These are phyloP conservation scores for Drosophila baimaii DNA, from an alignment of 1,140 invertebrate species.

Conservation along the genomic window DNA sequence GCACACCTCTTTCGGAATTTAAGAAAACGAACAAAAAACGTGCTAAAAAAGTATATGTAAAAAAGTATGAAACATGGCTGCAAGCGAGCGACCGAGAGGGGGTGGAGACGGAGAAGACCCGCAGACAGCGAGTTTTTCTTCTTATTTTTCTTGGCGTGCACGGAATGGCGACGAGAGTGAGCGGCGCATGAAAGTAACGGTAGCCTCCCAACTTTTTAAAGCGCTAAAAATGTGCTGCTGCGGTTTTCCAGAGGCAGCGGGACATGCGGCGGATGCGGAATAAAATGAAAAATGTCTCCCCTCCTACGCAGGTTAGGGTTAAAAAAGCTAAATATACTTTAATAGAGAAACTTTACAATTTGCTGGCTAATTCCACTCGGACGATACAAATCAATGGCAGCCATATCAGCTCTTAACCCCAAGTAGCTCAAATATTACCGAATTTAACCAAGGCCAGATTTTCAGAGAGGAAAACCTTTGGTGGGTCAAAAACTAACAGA, in stretches of 20 bases:
- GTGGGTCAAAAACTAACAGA: conserved; percentile 2
- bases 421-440: conserved; percentile 22
- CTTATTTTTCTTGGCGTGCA: conserved; percentile 48
- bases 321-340: not conserved
- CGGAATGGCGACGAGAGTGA: conserved; percentile 67
- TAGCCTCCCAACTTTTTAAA: conserved; percentile 67
- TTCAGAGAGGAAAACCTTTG: not conserved
- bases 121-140: conserved; percentile 35
- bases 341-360: not conserved
- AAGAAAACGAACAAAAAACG: conserved; percentile 33
- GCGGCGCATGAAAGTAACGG: conserved; percentile 40
- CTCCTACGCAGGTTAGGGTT: conserved; percentile 29
- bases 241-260: conserved; percentile 25
- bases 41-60: conserved; percentile 35
- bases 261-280: not conserved
- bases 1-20: conserved; percentile 76
- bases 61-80: conserved; percentile 57
- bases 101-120: not conserved
- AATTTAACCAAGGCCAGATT: conserved; percentile 24
- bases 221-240: conserved; percentile 68
- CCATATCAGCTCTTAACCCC: not conserved
- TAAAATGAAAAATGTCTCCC: conserved; percentile 58
- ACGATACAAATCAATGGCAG: not conserved
- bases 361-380: not conserved
- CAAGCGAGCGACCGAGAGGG: conserved; percentile 1